Conservation (phyloP, 2,888 invertebrate genomes). For the Heliconius aoede region DNA sequence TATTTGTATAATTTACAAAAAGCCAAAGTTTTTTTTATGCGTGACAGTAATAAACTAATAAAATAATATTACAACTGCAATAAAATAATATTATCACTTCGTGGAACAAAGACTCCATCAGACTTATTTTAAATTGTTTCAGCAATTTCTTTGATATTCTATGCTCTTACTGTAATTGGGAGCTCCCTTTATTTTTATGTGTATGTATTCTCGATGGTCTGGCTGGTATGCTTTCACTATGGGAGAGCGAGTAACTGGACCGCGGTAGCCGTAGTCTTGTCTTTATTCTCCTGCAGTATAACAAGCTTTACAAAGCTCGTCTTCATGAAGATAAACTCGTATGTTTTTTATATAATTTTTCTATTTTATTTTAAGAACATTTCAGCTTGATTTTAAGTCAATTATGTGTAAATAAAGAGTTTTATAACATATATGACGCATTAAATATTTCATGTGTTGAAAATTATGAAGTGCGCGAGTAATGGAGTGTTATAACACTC, state of each 20-base stretch:
- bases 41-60: neutral
- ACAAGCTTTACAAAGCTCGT: constrained; percentile 58
- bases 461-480: neutral
- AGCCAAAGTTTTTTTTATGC: neutral
- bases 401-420: too few relatives aligned
- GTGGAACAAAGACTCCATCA: too few relatives aligned
- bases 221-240: constrained; percentile 58
- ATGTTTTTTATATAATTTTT: constrained; percentile 42
- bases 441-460: neutral
- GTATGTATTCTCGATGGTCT: constrained; percentile 58
- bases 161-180: constrained; percentile 50
- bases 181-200: constrained; percentile 57
- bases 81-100: too few relatives aligned
- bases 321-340: constrained; percentile 58
- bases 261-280: constrained; percentile 55
- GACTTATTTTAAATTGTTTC: constrained; percentile 4
- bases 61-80: too few relatives aligned
- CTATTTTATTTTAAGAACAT: too few relatives aligned
- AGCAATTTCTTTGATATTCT: constrained; percentile 56
- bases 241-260: constrained; percentile 54
- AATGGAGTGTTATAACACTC: neutral
- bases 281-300: constrained; percentile 58
- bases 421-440: too few relatives aligned
- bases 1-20: constrained; percentile 24
- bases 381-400: too few relatives aligned